Evolutionary conservation across 2,888 invertebrate species (phyloP).

Genomic region (Steinernema carpocapsae): DNA sequence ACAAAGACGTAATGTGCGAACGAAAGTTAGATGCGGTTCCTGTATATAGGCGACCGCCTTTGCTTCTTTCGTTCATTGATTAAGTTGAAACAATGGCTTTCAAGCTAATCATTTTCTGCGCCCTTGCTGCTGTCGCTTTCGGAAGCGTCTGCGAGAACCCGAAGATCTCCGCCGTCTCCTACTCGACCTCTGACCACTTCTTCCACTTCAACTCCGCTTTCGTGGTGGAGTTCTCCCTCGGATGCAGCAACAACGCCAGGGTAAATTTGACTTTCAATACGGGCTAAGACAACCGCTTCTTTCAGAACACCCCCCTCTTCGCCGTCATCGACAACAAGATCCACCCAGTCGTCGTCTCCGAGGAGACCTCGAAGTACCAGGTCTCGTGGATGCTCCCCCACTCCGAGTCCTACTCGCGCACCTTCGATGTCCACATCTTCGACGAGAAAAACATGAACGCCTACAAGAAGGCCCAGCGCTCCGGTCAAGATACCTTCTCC

Average conservation of each 20-base stretch:
- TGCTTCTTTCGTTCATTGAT: too few relatives aligned
- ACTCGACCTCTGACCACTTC: slow-evolving; percentile 90
- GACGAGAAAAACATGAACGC: slow-evolving; percentile 91
- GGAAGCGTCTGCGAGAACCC: slow-evolving; percentile 69
- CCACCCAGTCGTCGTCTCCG: slow-evolving; percentile 82
- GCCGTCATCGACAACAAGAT: slow-evolving; percentile 86
- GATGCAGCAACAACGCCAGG: slow-evolving; percentile 75
- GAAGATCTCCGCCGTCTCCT: slow-evolving; percentile 76
- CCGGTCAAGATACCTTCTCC: slow-evolving; percentile 76
- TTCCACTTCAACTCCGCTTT: slow-evolving; percentile 87
- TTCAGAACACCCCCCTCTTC: slow-evolving; percentile 78
- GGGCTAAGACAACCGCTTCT: background rate
- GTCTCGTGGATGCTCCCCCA: slow-evolving; percentile 92
- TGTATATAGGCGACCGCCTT: too few relatives aligned
- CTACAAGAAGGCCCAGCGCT: slow-evolving; percentile 76
- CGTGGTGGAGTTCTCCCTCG: slow-evolving; percentile 85
- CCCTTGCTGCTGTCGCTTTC: slow-evolving; percentile 21
- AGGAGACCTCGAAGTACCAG: slow-evolving; percentile 80
- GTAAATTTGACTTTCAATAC: slow-evolving; percentile 59
- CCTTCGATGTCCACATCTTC: slow-evolving; percentile 80
- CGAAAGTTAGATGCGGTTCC: too few relatives aligned
- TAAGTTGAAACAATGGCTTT: background rate
- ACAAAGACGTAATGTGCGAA: too few relatives aligned
- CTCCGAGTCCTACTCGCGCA: slow-evolving; percentile 81
- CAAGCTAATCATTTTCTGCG: background rate